Conservation (phyloP, 2,797 vertebrate genomes). For the Muraenolepis orangiensis region DNA sequence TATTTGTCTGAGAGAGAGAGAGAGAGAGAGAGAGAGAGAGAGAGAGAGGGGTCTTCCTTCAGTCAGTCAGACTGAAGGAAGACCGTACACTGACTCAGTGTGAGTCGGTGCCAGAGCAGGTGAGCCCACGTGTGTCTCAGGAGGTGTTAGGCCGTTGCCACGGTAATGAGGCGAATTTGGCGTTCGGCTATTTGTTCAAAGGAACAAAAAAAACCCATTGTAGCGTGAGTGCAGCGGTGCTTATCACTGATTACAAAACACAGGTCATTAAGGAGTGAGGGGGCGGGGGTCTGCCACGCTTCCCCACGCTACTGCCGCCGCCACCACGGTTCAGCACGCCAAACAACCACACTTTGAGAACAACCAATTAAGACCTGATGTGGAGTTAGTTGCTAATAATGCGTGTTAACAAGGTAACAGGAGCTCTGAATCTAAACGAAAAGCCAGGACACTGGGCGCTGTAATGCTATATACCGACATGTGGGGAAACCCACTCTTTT, state of each 20-base stretch:
- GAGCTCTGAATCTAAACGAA: background rate
- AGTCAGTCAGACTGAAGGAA: conserved; percentile 17
- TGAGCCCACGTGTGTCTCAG: conserved; percentile 33
- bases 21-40: background rate
- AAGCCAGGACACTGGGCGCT: background rate
- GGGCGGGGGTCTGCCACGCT: too few species aligned
- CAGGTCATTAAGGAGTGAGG: conserved; percentile 28
- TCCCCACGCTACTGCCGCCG: too few species aligned
- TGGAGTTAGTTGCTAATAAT: too few species aligned
- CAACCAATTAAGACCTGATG: too few species aligned
- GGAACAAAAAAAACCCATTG: conserved; percentile 27
- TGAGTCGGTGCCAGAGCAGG: conserved; percentile 42
- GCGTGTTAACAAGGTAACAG: background rate
- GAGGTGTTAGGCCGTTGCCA: conserved; percentile 43
- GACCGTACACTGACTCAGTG: too few species aligned
- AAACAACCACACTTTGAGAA: too few species aligned
- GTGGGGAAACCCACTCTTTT: conserved; percentile 43
- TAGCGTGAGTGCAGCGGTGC: conserved; percentile 8
- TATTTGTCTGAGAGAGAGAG: background rate
- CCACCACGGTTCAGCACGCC: too few species aligned
- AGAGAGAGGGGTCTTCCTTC: conserved; percentile 22
- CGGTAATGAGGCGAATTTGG: conserved; percentile 46
- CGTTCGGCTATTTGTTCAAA: background rate
- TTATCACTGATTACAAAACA: conserved; percentile 38
- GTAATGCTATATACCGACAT: conserved; percentile 19